Percentiles rank a stretch among this genome's conserved stretches.
Conservation (phyloP, 2,113 vertebrate genomes). For the Hemicordylus capensis region DNA sequence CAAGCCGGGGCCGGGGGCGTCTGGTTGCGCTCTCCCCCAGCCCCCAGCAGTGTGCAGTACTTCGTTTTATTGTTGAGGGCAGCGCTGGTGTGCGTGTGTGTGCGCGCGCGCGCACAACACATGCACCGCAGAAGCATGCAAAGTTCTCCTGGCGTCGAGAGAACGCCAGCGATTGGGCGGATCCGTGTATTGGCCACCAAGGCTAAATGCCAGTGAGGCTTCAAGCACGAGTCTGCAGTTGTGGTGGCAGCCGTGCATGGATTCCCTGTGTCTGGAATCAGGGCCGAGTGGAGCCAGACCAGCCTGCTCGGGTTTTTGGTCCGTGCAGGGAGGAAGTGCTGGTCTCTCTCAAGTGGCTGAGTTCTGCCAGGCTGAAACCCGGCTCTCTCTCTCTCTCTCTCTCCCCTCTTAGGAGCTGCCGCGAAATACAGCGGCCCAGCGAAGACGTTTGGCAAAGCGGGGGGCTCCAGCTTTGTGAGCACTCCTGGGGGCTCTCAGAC, state of each 20-base stretch:
- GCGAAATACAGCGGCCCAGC: slow-evolving; percentile 72
- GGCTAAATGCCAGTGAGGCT: background rate
- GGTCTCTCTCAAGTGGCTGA: slow-evolving; percentile 16
- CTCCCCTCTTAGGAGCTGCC: slow-evolving; percentile 57
- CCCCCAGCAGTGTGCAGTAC: background rate
- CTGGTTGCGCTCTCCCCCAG: too few species aligned
- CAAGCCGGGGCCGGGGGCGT: too few species aligned
- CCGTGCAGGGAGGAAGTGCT: background rate
- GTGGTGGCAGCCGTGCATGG: background rate
- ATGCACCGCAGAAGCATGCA: background rate
- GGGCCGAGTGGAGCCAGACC: background rate
- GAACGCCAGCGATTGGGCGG: background rate
- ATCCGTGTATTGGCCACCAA: too few species aligned
- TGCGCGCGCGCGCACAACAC: too few species aligned
- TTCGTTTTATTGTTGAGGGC: background rate
- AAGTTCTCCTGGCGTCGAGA: background rate
- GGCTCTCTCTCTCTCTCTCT: slow-evolving; percentile 41
- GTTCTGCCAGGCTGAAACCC: slow-evolving; percentile 18
- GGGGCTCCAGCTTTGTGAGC: slow-evolving; percentile 61
- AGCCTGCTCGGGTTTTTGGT: background rate
- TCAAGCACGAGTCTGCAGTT: background rate
- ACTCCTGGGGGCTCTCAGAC: slow-evolving; percentile 83
- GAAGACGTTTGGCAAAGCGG: slow-evolving; percentile 79
- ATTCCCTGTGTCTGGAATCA: background rate
- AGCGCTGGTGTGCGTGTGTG: too few species aligned